phyloP scores from a whole-genome alignment of 1,140 invertebrate species.

The Polypedilum pembai region DNA sequence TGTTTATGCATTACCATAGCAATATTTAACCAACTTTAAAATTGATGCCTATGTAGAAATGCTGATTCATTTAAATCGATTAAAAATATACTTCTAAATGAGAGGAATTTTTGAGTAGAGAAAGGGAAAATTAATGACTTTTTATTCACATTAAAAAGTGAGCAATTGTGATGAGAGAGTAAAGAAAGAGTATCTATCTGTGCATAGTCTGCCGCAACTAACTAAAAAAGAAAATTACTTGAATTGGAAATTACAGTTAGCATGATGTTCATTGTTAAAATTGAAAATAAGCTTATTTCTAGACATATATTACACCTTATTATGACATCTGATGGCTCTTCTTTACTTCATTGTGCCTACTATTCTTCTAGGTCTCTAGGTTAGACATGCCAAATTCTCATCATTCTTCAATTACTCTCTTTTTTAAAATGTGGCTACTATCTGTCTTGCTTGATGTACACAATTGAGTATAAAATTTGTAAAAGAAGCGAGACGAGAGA shows the following conservation, averaged over 20 bases:
- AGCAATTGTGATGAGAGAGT: no score
- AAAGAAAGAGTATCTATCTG: no score
- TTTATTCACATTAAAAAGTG: no score
- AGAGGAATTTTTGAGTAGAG: no score
- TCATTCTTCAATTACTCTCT: not conserved
- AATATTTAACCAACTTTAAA: no score
- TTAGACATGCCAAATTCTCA: not conserved
- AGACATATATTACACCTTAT: conserved; percentile 13
- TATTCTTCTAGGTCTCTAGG: not conserved
- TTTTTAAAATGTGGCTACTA: no score
- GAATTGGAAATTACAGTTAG: not conserved
- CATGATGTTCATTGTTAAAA: not conserved
- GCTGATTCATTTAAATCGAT: not conserved
- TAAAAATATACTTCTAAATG: not conserved
- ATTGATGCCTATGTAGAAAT: not conserved
- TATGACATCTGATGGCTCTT: not conserved
- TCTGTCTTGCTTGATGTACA: no score
- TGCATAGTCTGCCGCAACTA: no score
- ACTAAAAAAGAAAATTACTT: not conserved
- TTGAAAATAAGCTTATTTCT: not conserved
- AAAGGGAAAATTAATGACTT: no score
- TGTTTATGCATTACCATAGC: no score
- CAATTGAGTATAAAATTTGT: no score
- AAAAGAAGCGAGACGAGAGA: no score
- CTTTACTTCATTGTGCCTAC: not conserved